phyloP scores from a whole-genome alignment of 2,888 invertebrate species.

The Pasiphila rectangulata region DNA sequence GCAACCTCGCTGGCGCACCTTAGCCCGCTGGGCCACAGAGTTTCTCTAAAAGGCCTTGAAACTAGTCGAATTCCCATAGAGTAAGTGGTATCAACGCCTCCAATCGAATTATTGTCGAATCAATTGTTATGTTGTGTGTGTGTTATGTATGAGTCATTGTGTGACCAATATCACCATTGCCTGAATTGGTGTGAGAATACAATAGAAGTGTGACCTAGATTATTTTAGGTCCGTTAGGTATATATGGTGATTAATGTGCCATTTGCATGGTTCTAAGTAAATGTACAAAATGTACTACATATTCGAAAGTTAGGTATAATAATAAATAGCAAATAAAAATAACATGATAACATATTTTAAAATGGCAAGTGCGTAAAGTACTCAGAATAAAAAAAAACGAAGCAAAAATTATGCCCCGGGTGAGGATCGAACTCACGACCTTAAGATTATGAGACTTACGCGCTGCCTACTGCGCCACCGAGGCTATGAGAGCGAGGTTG shows the following conservation, averaged over 20 bases:
- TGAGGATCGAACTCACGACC: slow-evolving; percentile 98
- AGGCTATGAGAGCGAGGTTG: slow-evolving; percentile 24
- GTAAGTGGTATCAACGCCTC: slow-evolving; percentile 15
- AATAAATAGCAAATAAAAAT: no score
- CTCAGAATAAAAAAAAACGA: slow-evolving; percentile 29
- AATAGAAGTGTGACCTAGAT: slow-evolving; percentile 11
- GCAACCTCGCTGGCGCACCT: no score
- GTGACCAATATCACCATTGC: slow-evolving; percentile 7
- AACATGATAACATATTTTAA: no score
- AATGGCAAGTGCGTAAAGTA: background rate
- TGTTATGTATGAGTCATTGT: background rate
- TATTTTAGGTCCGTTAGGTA: background rate
- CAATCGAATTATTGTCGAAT: slow-evolving; percentile 59
- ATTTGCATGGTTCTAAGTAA: no score
- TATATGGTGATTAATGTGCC: no score
- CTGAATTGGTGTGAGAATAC: slow-evolving; percentile 55
- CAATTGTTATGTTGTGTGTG: slow-evolving; percentile 54
- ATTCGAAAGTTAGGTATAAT: no score
- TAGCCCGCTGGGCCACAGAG: no score
- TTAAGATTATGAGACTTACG: slow-evolving; percentile 95
- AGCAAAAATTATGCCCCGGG: slow-evolving; percentile 92
- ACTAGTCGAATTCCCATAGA: slow-evolving; percentile 14
- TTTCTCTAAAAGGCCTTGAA: slow-evolving; percentile 1
- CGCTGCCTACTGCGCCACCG: slow-evolving; percentile 80
- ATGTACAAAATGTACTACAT: no score